Evolutionary conservation across 1,140 invertebrate species (phyloP).

Genomic region (Helicoverpa zea): DNA sequence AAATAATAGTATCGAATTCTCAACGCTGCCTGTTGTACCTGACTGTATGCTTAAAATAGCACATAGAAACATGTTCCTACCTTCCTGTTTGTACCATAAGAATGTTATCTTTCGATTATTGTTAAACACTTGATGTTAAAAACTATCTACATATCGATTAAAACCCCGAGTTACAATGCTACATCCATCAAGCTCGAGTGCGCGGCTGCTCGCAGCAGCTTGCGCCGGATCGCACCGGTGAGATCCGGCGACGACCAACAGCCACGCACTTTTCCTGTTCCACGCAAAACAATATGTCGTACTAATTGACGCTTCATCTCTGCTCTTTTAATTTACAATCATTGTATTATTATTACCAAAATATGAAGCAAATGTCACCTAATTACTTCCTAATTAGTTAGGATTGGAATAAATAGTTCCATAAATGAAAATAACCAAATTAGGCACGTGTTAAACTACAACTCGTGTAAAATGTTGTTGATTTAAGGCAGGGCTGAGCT

Average conservation of each 20-base stretch:
- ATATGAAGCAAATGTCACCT: not conserved
- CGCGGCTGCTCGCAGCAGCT: constrained; percentile 21
- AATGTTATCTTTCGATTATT: no score
- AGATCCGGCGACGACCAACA: not conserved
- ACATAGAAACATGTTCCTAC: no score
- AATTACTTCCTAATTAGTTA: not conserved
- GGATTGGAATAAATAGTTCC: no score
- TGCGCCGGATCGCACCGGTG: constrained; percentile 47
- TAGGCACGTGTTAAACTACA: not conserved
- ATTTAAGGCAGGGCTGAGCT: no score
- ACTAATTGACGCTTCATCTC: constrained; percentile 27
- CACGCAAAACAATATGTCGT: constrained; percentile 11
- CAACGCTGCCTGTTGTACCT: no score
- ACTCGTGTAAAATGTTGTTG: no score
- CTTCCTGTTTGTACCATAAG: no score
- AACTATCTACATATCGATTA: no score
- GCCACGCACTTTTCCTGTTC: constrained; percentile 31
- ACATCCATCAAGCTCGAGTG: constrained; percentile 12
- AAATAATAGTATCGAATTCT: no score
- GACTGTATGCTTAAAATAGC: no score
- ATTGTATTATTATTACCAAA: not conserved
- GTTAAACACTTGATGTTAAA: no score
- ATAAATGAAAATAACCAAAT: not conserved
- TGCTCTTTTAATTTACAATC: constrained; percentile 9
- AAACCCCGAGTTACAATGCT: not conserved